These are phyloP conservation scores for Patella depressa DNA, from an alignment of 2,888 invertebrate species.

Conservation along the genomic window DNA sequence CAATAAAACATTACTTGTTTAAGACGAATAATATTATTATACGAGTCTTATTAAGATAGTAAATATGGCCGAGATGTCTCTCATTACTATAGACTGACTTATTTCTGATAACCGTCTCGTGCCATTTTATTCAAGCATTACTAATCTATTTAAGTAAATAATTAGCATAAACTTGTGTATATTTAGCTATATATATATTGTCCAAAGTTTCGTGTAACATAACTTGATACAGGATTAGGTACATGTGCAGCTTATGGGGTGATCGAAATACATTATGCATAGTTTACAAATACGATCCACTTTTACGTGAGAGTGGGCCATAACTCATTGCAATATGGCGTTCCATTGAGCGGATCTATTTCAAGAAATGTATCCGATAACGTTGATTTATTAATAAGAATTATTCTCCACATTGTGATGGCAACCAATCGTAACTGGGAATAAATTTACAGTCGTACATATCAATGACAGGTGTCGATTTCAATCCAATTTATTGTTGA, in stretches of 20 bases:
- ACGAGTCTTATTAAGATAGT: too few relatives aligned
- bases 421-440: slow-evolving; percentile 1
- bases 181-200: too few relatives aligned
- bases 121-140: neutral
- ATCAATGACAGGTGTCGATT: slow-evolving; percentile 7
- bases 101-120: too few relatives aligned
- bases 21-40: too few relatives aligned
- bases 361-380: slow-evolving; percentile 9
- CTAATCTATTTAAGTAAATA: neutral
- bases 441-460: slow-evolving; percentile 2
- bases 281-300: neutral
- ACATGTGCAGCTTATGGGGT: neutral
- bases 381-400: slow-evolving; percentile 9
- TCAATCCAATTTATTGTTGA: neutral
- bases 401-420: neutral
- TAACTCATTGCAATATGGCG: slow-evolving; percentile 9
- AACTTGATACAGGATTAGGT: neutral
- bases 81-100: too few relatives aligned
- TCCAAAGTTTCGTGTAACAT: neutral
- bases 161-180: neutral
- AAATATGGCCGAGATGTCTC: too few relatives aligned
- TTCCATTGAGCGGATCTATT: slow-evolving; percentile 8
- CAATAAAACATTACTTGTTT: too few relatives aligned
- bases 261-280: neutral
- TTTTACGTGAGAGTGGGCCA: slow-evolving; percentile 7